Base-by-base conservation (phyloP, 2,888 invertebrate genomes). In the Thereva unica region DNA sequence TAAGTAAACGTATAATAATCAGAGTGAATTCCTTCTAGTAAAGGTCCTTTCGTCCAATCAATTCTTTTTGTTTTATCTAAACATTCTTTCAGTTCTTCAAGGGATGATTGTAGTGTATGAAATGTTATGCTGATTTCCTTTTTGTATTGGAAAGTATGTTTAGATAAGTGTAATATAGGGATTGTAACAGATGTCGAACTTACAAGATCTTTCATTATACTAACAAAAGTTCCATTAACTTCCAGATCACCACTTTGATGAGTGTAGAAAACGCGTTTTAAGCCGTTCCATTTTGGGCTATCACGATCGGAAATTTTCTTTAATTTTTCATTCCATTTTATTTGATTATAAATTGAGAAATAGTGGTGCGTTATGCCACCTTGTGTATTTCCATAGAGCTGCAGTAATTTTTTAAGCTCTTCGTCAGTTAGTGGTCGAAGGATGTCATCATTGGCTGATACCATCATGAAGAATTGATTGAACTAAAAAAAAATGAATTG, bases 221-320 rank as follows among this genome's bases (percentile, higher is more conserved):
- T 77, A 1, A 78, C 73, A 64, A 76, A 78, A 5, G 79, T 78
- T 45, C 79, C 78, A 66, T 72, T 71, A 5, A 52, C 67, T 0
- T 73, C 70, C 61, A 78, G 75, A 68, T 77, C 73, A 0, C 72
- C 72, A 0, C 66, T 40, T 0, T 75, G 72, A 69, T 75, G 72
- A 0, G 78, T 78, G 54, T 73, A 78, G 66, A 77, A 78, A 2
- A 59, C 67, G 54, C 76, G 78, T 3, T 73, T 73, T 69, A 79
- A 67, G 23, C 76, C 72, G 6, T 71, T 71, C 70, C 72, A 74
- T 2, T 66, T 57, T 34, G 72, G 66, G 23, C 45, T 52, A 6
- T 49, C 12, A 53, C 8, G 37, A 41, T 50, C 50, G 56, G 53
- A 37, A 66, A 53, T 7, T 66, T 64, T 23, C 38, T 61, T 38